Conservation (phyloP, 2,113 vertebrate genomes). For the Mungos mungo region DNA sequence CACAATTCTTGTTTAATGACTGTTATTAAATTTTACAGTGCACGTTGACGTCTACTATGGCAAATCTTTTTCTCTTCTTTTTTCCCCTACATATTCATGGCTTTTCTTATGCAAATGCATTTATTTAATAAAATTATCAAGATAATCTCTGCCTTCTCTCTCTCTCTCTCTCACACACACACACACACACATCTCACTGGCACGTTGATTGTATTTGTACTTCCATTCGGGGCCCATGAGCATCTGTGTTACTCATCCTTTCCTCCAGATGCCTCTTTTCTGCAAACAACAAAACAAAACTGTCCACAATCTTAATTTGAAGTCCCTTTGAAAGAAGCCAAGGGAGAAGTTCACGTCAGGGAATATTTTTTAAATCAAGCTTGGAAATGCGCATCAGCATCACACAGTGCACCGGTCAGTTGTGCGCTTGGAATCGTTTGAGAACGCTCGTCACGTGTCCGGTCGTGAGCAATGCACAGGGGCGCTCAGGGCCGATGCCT, state of each 20-base stretch:
- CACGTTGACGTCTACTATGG: not conserved
- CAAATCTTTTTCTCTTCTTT: not conserved
- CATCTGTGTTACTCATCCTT: not conserved
- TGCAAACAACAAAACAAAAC: not conserved
- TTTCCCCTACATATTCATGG: not conserved
- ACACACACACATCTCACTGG: not conserved
- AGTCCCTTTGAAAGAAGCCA: not conserved
- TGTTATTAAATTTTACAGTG: not conserved
- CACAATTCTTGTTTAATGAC: not conserved
- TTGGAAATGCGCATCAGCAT: not conserved
- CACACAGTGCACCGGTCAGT: rapidly evolving
- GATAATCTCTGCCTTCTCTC: not conserved
- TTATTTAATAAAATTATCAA: not conserved
- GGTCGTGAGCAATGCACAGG: rapidly evolving
- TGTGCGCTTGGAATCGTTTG: not conserved
- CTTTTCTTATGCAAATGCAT: not conserved
- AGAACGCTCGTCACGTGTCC: too few species aligned
- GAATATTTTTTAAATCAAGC: not conserved
- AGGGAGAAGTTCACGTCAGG: not conserved
- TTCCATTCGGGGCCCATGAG: not conserved
- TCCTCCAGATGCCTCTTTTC: not conserved
- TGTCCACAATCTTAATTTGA: not conserved
- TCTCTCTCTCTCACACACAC: too few species aligned
- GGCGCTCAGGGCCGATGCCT: rapidly evolving
- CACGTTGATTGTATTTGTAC: not conserved